These are phyloP conservation scores for Coregonus suidteri DNA, from an alignment of 2,797 vertebrate genomes.

Conservation along the genomic window DNA sequence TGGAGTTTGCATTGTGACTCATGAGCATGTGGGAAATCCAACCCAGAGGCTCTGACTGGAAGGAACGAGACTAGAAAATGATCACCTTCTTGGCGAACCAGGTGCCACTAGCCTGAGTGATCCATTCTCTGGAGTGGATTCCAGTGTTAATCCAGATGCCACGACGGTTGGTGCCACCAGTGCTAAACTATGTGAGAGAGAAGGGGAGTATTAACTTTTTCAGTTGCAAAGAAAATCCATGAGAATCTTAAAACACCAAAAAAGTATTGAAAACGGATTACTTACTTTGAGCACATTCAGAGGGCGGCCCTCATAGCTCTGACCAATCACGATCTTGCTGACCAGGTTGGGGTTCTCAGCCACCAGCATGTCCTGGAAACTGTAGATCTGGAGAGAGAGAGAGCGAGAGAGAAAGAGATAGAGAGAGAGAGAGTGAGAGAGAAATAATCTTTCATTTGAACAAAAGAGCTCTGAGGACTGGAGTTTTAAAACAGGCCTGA, in stretches of 20 bases:
- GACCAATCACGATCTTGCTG: conserved; percentile 88
- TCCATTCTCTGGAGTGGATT: conserved; percentile 96
- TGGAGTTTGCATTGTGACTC: not conserved
- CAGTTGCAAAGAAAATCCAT: not conserved
- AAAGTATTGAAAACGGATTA: not conserved
- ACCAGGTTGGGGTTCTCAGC: conserved; percentile 83
- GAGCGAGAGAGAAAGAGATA: conserved; percentile 19
- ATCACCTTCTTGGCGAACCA: conserved; percentile 94
- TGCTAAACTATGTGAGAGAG: conserved; percentile 84
- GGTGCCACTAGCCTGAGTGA: conserved; percentile 89
- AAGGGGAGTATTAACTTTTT: not conserved
- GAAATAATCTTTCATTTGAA: not conserved
- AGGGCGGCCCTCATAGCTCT: conserved; percentile 79
- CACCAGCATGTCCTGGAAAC: conserved; percentile 87
- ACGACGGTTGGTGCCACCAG: conserved; percentile 82
- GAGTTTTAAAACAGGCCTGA: not conserved
- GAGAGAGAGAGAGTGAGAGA: conserved; percentile 15
- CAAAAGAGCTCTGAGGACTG: not conserved
- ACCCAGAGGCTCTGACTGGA: not conserved
- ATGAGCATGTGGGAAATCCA: not conserved
- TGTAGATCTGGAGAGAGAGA: conserved; percentile 81
- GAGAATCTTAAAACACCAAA: not conserved
- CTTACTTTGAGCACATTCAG: conserved; percentile 89
- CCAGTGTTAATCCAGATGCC: conserved; percentile 95
- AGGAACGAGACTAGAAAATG: not conserved